These are phyloP conservation scores for Melanophora roralis DNA, from an alignment of 2,888 invertebrate genomes.

Conservation along the genomic window DNA sequence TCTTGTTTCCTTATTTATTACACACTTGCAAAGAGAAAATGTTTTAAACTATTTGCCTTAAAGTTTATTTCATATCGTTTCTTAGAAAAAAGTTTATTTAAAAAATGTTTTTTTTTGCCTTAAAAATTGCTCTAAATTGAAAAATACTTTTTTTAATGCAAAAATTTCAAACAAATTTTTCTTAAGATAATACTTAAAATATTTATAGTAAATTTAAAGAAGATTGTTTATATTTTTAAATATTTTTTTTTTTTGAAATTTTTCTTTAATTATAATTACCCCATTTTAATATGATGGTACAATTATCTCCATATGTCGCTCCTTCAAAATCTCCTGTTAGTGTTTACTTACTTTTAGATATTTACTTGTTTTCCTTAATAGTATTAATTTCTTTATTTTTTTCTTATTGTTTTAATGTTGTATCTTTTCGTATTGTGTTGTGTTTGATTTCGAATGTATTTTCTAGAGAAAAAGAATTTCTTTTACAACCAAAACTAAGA, in stretches of 20 bases:
- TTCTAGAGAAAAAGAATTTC: conserved; percentile 34
- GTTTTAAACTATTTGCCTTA: neutral
- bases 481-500: conserved; percentile 30
- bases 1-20: conserved; percentile 14
- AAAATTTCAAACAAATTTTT: no score
- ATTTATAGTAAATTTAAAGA: no score
- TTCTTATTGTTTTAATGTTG: conserved; percentile 36
- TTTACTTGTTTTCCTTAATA: conserved; percentile 43
- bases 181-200: no score
- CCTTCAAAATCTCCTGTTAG: conserved; percentile 20
- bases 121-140: no score
- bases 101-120: no score
- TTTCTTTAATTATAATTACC: conserved; percentile 49
- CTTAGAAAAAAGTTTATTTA: no score
- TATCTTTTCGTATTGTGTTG: conserved; percentile 27
- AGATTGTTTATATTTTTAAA: no score
- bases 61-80: neutral
- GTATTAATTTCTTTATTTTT: conserved; percentile 18
- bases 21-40: neutral
- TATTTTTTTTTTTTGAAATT: neutral
- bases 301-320: conserved; percentile 59
- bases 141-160: no score
- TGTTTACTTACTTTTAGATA: conserved; percentile 24
- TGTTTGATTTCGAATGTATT: conserved; percentile 19
- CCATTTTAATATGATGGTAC: conserved; percentile 40